Percentiles rank a stretch among this genome's conserved stretches.
Conservation (phyloP, 92 coral and sea anemone species). For the Montipora capitata region DNA sequence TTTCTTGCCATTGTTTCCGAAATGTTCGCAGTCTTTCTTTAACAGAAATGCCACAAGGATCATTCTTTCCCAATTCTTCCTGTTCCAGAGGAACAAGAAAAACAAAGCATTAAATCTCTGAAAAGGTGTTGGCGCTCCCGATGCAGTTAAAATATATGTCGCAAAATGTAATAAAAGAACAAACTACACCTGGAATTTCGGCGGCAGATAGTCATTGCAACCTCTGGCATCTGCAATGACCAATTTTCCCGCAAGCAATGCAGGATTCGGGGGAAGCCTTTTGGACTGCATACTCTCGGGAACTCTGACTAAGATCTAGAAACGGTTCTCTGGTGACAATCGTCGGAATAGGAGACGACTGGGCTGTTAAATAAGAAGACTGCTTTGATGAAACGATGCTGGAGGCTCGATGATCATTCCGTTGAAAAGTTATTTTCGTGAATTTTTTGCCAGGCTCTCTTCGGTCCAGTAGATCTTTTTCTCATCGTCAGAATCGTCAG, state of each 20-base stretch:
- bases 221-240: neutral
- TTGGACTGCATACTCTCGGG: neutral
- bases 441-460: constrained; percentile 27
- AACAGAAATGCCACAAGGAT: too few relatives aligned
- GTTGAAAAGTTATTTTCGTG: neutral
- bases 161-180: neutral
- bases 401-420: neutral
- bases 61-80: too few relatives aligned
- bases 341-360: neutral
- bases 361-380: neutral
- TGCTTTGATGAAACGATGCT: neutral
- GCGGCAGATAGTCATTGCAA: neutral
- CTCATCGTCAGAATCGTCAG: constrained; percentile 10
- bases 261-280: neutral
- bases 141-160: too few relatives aligned
- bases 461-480: constrained; percentile 41
- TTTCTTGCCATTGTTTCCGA: too few relatives aligned
- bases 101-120: too few relatives aligned
- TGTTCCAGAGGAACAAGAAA: too few relatives aligned
- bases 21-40: too few relatives aligned
- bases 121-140: too few relatives aligned
- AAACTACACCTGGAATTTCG: neutral
- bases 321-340: neutral
- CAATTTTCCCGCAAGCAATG: neutral
- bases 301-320: neutral